Conservation (phyloP, 1,140 invertebrate genomes). For the Philopotamus ludificatus region DNA sequence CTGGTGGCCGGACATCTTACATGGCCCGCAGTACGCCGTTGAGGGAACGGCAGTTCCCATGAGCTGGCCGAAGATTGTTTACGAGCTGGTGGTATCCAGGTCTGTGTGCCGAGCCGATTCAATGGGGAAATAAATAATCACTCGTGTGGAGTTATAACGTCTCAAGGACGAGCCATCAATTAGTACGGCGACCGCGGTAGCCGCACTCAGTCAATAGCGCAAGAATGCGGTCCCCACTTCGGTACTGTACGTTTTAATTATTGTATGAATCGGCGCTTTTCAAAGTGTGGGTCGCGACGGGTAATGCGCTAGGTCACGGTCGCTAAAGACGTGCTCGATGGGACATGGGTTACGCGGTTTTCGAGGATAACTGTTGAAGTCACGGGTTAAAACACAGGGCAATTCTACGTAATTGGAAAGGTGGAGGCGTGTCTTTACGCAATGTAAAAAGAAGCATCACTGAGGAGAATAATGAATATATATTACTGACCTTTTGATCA, state of each 20-base stretch:
- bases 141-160: background rate
- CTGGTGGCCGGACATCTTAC: conserved; percentile 29
- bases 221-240: no score
- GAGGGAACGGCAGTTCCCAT: background rate
- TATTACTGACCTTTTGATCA: conserved; percentile 97
- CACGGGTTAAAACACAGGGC: no score
- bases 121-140: conserved; percentile 16
- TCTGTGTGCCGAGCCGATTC: conserved; percentile 17
- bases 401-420: no score
- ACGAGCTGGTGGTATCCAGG: conserved; percentile 9
- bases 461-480: no score
- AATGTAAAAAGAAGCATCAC: no score
- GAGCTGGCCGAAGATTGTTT: conserved; percentile 14
- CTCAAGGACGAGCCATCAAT: background rate
- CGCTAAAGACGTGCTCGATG: no score
- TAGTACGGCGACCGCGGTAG: no score
- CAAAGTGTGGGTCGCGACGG: background rate
- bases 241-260: background rate
- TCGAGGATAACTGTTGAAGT: no score
- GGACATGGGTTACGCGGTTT: no score
- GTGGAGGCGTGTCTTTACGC: no score
- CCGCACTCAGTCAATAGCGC: no score
- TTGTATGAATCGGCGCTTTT: background rate
- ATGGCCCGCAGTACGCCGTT: conserved; percentile 14
- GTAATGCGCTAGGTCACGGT: no score